Base-by-base conservation (phyloP, 2,113 vertebrate species). In the Lontra canadensis region DNA sequence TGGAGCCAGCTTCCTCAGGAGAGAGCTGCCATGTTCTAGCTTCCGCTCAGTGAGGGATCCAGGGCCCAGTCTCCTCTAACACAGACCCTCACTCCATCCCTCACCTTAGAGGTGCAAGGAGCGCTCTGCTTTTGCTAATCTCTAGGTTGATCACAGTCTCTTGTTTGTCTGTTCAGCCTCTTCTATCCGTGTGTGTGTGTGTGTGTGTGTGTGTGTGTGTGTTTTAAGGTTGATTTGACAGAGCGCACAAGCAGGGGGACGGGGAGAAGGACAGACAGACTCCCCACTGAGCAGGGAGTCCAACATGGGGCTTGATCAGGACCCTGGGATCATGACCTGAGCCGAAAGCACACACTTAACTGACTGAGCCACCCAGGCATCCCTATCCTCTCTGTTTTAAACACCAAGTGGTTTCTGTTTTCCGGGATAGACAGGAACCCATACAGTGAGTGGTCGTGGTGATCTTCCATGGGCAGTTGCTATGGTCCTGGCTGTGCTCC, bases 41-140 rank as follows among this genome's bases (percentile, higher is more conserved):
- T 61, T 61, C 17, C 44, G 20, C 29, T 55, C 20, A 11, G 21
- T 7, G 13, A n/a, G 79, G 52, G 87, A 80, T 42, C 11, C 20
- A 29, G 17, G 9, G 0, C n/a, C 71, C 7, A 0, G 20, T 61
- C 8, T 20, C 17, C 17, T 17, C 76, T 17, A 6, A n/a, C 11
- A 12, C 31, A 23, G 12, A 23, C 44, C 36, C 29, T 84, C 26
- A 6, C 2, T n/a, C 47, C 36, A 25, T 63, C 20, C 31, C 23
- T 87, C 74, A 34, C 47, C 7, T 63, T 26, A 59, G 47, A 47
- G 1, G 9, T 31, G 7, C 25, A 2, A 65, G 25, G 29, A 42
- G 29, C 74, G n/a, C 80, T 34, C 42, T 78, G 44, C 14, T 59
- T 52, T 61, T 55, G n/a, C 71, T 71, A 39, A 57, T 6, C 23